Evolutionary conservation across 2,113 vertebrate genomes (phyloP).

Genomic region (Bambusicola thoracicus): DNA sequence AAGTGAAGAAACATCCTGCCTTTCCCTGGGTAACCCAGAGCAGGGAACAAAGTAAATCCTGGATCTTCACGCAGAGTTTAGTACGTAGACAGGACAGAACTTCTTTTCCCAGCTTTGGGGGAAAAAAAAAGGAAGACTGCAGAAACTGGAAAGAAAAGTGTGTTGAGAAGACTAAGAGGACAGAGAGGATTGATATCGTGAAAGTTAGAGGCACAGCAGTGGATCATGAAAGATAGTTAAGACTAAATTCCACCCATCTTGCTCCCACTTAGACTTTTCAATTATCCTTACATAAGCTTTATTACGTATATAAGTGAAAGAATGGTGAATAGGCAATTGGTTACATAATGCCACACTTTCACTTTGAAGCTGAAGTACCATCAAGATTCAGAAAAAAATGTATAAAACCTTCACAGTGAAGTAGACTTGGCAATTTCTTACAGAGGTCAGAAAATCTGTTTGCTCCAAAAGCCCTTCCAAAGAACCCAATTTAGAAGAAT

Average conservation of each 20-base stretch:
- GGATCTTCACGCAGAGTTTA: not conserved
- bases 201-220: not conserved
- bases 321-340: not conserved
- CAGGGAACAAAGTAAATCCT: not conserved
- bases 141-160: not conserved
- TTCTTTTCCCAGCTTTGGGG: not conserved
- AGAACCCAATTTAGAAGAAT: slow-evolving; percentile 27
- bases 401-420: not conserved
- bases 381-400: not conserved
- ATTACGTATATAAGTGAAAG: not conserved
- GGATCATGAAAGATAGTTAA: not conserved
- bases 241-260: not conserved
- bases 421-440: slow-evolving; percentile 17
- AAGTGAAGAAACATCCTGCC: not conserved
- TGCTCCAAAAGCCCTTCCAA: slow-evolving; percentile 17
- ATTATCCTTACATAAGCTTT: not conserved
- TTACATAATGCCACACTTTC: not conserved
- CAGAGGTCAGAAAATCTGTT: slow-evolving; percentile 42
- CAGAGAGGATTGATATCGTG: not conserved
- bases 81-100: not conserved
- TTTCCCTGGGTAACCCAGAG: not conserved
- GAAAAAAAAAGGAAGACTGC: not conserved
- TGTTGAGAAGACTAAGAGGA: not conserved
- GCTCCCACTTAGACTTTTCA: not conserved
- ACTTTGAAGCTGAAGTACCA: slow-evolving; percentile 24